Base-by-base conservation (phyloP, 23 tunicate species). In the Trididemnum clinides region DNA sequence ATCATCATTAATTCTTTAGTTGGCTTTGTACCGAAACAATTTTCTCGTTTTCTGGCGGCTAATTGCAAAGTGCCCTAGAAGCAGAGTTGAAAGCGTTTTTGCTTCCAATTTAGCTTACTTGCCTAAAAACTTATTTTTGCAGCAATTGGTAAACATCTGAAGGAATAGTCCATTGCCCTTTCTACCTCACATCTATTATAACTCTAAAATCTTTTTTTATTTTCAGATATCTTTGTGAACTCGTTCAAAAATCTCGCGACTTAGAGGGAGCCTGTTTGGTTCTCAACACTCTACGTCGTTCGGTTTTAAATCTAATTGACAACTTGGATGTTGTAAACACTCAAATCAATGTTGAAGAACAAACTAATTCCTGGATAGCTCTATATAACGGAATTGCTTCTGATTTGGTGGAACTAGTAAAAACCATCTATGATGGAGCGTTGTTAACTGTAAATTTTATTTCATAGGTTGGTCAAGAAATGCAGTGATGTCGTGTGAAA, bases 201-300 rank as follows among this genome's bases (percentile, higher is more conserved):
- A n/a, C n/a, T n/a, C n/a, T n/a, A n/a, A n/a, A n/a, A n/a, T n/a
- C n/a, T n/a, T n/a, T n/a, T n/a, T 10, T 59, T 10, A 31, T 36
- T 21, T 50, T 29, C 79, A 83, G 87, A 50, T 83, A 65, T 71
- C 66, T 83, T 12, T 31, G 63, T 15, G 69, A 28, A 1, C 44
- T 69, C 0, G 79, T 50, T 18, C 18, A 4, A 1, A 80, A 83
- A 20, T 12, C 65, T 28, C 77, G 28, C 38, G 77, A 83, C 44
- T 31, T 83, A 20, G 80, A 71, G 50, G 64, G 87, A 25, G 87
- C 71, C 12, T 27, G 69, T 26, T 26, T 83, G 22, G 79, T 83
- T 34, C 50, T 83, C 4, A 65, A 66, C 29, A 83, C 87, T 4
- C 57, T 83, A 50, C 65, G 87, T 7, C 79, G 87, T 27, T 69